Evolutionary conservation across 2,113 vertebrate genomes (phyloP).

Genomic region (Pelvicachromis taeniatus): DNA sequence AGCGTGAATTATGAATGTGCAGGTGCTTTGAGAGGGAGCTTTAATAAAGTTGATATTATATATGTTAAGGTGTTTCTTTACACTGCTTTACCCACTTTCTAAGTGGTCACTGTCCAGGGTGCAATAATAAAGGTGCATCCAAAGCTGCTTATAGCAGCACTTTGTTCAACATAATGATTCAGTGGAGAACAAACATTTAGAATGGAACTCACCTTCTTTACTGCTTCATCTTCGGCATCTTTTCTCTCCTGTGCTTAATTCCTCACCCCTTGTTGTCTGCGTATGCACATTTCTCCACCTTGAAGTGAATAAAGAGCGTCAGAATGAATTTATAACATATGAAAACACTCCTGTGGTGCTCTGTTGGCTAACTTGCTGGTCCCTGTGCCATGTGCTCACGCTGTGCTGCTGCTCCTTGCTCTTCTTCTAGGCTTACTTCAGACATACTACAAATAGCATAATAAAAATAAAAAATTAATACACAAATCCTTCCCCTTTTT

Average conservation of each 20-base stretch:
- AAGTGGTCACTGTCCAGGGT: background rate
- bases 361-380: conserved; percentile 25
- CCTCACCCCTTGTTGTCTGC: conserved; percentile 13
- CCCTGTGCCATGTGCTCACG: conserved; percentile 19
- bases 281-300: conserved; percentile 48
- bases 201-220: conserved; percentile 54
- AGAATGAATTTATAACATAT: conserved; percentile 29
- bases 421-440: conserved; percentile 15
- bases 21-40: background rate
- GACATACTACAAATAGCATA: background rate
- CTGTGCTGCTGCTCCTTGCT: conserved; percentile 22
- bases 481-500: background rate
- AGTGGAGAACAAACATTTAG: background rate
- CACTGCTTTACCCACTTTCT: background rate
- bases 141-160: background rate
- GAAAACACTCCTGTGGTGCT: conserved; percentile 22
- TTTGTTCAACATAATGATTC: background rate
- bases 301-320: conserved; percentile 13
- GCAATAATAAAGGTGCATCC: background rate
- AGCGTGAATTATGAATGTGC: conserved; percentile 14
- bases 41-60: background rate
- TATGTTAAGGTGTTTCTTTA: background rate
- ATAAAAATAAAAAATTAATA: background rate
- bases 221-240: conserved; percentile 51
- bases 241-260: conserved; percentile 43